phyloP scores from a whole-genome alignment of 2,113 vertebrate genomes.

The Aphyosemion australe region DNA sequence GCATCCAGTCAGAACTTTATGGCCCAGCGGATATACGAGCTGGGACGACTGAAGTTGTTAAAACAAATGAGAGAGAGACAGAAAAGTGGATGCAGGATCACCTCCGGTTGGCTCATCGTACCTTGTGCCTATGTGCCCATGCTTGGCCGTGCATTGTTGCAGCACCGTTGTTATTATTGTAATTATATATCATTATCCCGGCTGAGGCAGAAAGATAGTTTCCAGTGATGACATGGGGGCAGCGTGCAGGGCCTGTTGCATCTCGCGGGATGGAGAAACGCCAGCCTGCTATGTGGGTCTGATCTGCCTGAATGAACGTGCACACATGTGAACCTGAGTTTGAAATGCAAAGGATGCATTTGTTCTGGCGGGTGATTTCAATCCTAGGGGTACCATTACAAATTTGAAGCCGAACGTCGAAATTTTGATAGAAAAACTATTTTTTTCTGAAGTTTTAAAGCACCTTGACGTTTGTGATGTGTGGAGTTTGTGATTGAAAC shows the following conservation, averaged over 20 bases:
- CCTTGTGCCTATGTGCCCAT: slow-evolving; percentile 9
- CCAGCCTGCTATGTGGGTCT: slow-evolving; percentile 57
- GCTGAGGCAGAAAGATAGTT: slow-evolving; percentile 65
- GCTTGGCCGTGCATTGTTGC: slow-evolving; percentile 45
- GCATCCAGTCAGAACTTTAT: slow-evolving; percentile 36
- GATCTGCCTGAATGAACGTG: slow-evolving; percentile 53
- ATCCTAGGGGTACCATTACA: neutral
- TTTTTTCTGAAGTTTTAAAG: neutral
- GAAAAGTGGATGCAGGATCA: slow-evolving; percentile 3
- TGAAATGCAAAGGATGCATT: slow-evolving; percentile 6
- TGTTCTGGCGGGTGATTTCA: neutral
- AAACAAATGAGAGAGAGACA: slow-evolving; percentile 8
- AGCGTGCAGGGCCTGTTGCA: slow-evolving; percentile 67
- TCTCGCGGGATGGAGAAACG: slow-evolving; percentile 64
- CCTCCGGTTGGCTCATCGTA: slow-evolving; percentile 29
- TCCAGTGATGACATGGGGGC: slow-evolving; percentile 72
- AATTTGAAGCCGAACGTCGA: no score
- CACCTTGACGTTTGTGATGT: neutral
- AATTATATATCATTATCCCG: slow-evolving; percentile 77
- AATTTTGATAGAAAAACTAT: no score
- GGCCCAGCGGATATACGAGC: slow-evolving; percentile 17
- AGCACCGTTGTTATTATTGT: slow-evolving; percentile 70
- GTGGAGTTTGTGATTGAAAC: slow-evolving; percentile 6
- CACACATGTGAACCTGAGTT: slow-evolving; percentile 26
- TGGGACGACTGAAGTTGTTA: slow-evolving; percentile 12